Evolutionary conservation across 1,140 invertebrate genomes (phyloP), one percentile per base, ranked within the genome.

Genomic region (Magallana gigas): DNA sequence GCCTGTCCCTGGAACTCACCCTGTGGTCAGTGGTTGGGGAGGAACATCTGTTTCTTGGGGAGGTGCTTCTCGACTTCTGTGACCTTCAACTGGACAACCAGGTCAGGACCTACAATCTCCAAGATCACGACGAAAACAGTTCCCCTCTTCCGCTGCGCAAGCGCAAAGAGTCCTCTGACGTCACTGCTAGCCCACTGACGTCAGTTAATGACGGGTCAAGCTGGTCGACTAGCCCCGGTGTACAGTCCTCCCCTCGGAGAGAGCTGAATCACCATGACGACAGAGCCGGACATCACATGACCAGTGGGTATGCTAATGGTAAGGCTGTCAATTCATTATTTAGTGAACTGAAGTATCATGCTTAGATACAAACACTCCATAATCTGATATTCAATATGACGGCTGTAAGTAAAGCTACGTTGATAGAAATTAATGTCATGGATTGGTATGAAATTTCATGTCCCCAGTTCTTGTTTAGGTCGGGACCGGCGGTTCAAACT

Each of bases 41-140:
- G 88, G 97, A 98, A 89, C 97, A 97, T 89, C 96, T 97, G 18
- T 98, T 98, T 90, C 87, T 94, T 8, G 94, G 94, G 12, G 93
- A 94, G 84, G 90, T 95, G 11, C 87, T 94, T 0, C 83, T 94
- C 8, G 93, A 94, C n/a, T 95, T 98, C 36, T 97, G 97, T 92
- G 98, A 98, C 94, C 97, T 97, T 7, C 97, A 98, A 91, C 96
- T 98, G 76, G 97, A 98, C 91, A 97, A 98, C 92, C 96, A 97
- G 87, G 97, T 97, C 6, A 97, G 97, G 36, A 98, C 97, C 97
- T 98, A 97, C 94, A 96, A 97, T 18, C 94, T 98, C 76, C 88
- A 93, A 64, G 92, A 93, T 85, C 93, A 94, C 81, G 93, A 93
- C 85, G 92, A 93, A 76, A 94, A 94, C 85, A 92, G 91, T 82